phyloP scores from a whole-genome alignment of 2,113 vertebrate species.

The Channa maculata region DNA sequence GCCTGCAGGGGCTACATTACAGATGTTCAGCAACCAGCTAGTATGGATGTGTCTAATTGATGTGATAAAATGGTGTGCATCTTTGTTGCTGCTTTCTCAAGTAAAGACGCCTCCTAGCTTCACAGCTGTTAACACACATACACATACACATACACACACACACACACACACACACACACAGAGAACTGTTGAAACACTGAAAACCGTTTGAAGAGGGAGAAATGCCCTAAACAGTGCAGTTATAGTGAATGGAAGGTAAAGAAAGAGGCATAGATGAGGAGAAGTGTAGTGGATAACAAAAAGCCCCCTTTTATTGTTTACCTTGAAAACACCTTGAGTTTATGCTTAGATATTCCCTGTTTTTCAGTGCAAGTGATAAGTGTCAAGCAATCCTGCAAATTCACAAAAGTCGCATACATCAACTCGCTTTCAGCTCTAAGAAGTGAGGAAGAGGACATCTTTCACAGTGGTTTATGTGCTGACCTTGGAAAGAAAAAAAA shows the following conservation, averaged over 20 bases:
- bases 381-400: conserved; percentile 54
- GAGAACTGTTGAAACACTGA: conserved; percentile 3
- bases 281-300: conserved; percentile 6
- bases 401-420: conserved; percentile 44
- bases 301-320: conserved; percentile 52
- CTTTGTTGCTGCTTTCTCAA: conserved; percentile 19
- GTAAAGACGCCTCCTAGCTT: background rate
- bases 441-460: conserved; percentile 47
- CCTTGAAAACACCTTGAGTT: conserved; percentile 75
- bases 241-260: conserved; percentile 51
- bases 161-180: background rate
- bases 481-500: conserved; percentile 59
- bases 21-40: conserved; percentile 27
- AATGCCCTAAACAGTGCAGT: conserved; percentile 42
- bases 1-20: conserved; percentile 29
- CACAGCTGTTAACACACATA: background rate
- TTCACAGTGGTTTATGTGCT: conserved; percentile 30
- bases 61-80: conserved; percentile 42
- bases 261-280: conserved; percentile 11
- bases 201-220: conserved; percentile 50
- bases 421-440: conserved; percentile 52
- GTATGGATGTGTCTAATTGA: conserved; percentile 63
- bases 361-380: conserved; percentile 56
- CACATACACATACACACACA: background rate
- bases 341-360: conserved; percentile 53